Percentiles rank a stretch among this genome's conserved stretches.
Evolutionary conservation across 2,888 invertebrate species (phyloP).

Genomic region (Sesia bembeciformis): DNA sequence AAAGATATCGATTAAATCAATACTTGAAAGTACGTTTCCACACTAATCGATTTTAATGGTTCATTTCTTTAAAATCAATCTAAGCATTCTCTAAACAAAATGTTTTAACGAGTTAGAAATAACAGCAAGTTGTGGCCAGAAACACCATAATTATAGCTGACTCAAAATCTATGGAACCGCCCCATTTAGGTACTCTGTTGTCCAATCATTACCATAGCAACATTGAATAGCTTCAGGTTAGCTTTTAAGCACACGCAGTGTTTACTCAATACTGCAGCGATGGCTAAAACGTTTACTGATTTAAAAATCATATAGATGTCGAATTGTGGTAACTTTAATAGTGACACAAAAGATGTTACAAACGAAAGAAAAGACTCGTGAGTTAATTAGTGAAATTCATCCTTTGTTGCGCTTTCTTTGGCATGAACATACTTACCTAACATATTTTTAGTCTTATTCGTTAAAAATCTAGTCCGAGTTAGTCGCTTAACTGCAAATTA

Average conservation of each 20-base stretch:
- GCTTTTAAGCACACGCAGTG: not conserved
- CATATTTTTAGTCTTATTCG: too few species aligned
- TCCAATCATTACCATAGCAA: constrained; percentile 48
- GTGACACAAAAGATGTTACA: constrained; percentile 2
- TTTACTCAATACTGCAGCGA: not conserved
- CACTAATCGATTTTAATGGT: too few species aligned
- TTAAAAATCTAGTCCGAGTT: too few species aligned
- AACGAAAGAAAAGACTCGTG: constrained; percentile 6
- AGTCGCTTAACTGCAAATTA: constrained; percentile 7
- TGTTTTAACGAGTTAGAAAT: too few species aligned
- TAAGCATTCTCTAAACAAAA: too few species aligned
- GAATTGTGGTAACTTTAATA: constrained; percentile 1
- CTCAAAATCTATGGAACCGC: too few species aligned
- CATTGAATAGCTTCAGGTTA: constrained; percentile 54
- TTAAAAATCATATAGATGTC: not conserved
- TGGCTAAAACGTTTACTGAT: not conserved
- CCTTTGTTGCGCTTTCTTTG: not conserved
- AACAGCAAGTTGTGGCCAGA: too few species aligned
- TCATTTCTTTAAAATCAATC: too few species aligned
- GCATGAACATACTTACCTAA: too few species aligned
- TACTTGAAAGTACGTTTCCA: too few species aligned
- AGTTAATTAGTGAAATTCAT: constrained; percentile 13
- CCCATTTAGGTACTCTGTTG: constrained; percentile 26
- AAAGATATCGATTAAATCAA: too few species aligned
- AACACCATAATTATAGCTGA: too few species aligned